These are phyloP conservation scores for Osmoderma eremita DNA, from an alignment of 2,888 invertebrate species.

Conservation along the genomic window DNA sequence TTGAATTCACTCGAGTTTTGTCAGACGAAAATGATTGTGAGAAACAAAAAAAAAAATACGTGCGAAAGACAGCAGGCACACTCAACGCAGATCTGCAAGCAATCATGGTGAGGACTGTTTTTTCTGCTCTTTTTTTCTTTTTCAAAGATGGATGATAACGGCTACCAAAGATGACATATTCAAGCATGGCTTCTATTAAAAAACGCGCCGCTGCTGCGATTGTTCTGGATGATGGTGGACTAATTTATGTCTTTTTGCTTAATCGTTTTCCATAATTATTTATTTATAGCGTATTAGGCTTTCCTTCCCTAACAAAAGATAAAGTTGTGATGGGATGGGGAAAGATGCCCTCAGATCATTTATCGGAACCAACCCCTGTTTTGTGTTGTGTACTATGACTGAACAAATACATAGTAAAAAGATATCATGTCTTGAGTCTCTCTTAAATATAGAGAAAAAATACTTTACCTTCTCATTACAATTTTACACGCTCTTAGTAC, in stretches of 20 bases:
- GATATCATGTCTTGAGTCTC: not conserved
- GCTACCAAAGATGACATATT: conserved; percentile 38
- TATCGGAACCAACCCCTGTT: conserved; percentile 33
- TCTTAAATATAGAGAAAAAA: conserved; percentile 46
- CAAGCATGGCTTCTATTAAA: conserved; percentile 55
- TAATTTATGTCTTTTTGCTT: conserved; percentile 32
- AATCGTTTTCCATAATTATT: conserved; percentile 51
- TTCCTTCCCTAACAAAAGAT: conserved; percentile 57
- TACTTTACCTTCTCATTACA: conserved; percentile 64
- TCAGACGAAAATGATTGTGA: not conserved
- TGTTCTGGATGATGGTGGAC: conserved; percentile 38
- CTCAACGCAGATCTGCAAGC: conserved; percentile 36
- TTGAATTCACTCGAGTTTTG: not conserved
- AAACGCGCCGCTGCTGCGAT: conserved; percentile 45
- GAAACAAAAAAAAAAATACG: conserved; percentile 1
- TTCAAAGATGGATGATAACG: conserved; percentile 47
- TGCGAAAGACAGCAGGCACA: conserved; percentile 41
- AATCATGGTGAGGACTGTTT: conserved; percentile 58
- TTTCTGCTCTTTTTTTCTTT: too few species aligned
- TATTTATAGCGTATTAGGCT: conserved; percentile 50
- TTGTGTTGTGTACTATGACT: not conserved
- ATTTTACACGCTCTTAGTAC: conserved; percentile 31
- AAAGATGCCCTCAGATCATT: conserved; percentile 72
- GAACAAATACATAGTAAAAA: not conserved
- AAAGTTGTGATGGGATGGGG: conserved; percentile 76